These are phyloP conservation scores for Linyphia triangularis DNA, from an alignment of 2,888 invertebrate species.

Conservation along the genomic window DNA sequence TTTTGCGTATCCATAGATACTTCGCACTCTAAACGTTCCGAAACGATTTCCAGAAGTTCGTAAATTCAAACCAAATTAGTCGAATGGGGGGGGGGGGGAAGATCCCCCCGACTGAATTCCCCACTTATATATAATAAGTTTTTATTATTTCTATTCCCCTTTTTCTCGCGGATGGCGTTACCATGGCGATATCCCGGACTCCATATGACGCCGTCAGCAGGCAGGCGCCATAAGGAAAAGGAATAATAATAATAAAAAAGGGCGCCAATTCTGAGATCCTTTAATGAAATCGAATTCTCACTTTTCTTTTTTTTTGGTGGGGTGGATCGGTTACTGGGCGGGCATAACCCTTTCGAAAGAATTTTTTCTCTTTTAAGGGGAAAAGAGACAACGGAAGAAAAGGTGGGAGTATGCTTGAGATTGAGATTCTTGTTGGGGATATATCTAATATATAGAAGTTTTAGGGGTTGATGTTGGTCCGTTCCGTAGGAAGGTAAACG, in stretches of 20 bases:
- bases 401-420: not conserved
- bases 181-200: constrained; percentile 58
- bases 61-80: constrained; percentile 74
- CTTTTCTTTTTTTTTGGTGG: constrained; percentile 40
- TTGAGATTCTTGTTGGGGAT: not conserved
- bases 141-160: constrained; percentile 20
- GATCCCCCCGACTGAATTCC: not conserved
- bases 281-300: constrained; percentile 72
- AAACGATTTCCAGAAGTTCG: constrained; percentile 46
- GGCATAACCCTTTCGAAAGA: constrained; percentile 22
- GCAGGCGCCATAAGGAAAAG: constrained; percentile 49
- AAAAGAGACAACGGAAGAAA: constrained; percentile 57
- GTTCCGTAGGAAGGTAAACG: constrained; percentile 2
- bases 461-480: not conserved
- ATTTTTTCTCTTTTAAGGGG: constrained; percentile 34
- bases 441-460: not conserved
- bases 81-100: constrained; percentile 15
- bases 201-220: constrained; percentile 64
- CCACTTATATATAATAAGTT: constrained; percentile 20
- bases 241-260: constrained; percentile 34
- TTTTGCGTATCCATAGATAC: not conserved
- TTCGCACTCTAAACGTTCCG: not conserved
- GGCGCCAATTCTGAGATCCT: constrained; percentile 55
- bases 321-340: constrained; percentile 63
- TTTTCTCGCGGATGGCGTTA: constrained; percentile 21